These are phyloP conservation scores for Helicolenus hilgendorfi DNA, from an alignment of 2,797 vertebrate genomes.

Conservation along the genomic window DNA sequence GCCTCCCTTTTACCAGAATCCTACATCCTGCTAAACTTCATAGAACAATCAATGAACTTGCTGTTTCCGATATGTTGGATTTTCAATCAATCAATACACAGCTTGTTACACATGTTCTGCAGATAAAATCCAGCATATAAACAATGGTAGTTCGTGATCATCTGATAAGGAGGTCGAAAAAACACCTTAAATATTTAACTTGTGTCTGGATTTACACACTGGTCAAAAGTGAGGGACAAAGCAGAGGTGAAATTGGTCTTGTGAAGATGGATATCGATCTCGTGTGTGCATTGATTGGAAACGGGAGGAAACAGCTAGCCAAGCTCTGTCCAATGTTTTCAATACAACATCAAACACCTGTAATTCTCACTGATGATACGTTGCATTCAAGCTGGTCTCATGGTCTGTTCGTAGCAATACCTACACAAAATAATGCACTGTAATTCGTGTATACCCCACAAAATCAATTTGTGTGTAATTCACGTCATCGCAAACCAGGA, in stretches of 20 bases:
- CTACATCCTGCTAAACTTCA: background rate
- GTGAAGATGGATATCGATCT: background rate
- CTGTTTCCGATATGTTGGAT: background rate
- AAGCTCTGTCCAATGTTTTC: too few species aligned
- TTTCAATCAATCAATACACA: background rate
- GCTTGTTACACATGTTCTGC: background rate
- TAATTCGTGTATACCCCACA: too few species aligned
- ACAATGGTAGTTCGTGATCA: background rate
- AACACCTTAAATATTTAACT: background rate
- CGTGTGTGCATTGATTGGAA: background rate
- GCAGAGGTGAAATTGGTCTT: background rate
- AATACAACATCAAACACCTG: too few species aligned
- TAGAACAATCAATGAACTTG: background rate
- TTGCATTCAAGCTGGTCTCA: too few species aligned
- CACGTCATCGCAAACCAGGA: too few species aligned
- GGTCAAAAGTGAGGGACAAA: background rate
- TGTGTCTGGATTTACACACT: background rate
- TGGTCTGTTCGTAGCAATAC: too few species aligned
- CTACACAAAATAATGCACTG: too few species aligned
- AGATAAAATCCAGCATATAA: background rate
- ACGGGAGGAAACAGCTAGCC: background rate
- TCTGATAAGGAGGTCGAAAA: background rate
- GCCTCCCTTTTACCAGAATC: background rate
- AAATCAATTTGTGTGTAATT: too few species aligned
- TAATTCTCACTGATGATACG: too few species aligned